Conservation (phyloP, 2,888 invertebrate genomes). For the Ethmia dodecea region DNA sequence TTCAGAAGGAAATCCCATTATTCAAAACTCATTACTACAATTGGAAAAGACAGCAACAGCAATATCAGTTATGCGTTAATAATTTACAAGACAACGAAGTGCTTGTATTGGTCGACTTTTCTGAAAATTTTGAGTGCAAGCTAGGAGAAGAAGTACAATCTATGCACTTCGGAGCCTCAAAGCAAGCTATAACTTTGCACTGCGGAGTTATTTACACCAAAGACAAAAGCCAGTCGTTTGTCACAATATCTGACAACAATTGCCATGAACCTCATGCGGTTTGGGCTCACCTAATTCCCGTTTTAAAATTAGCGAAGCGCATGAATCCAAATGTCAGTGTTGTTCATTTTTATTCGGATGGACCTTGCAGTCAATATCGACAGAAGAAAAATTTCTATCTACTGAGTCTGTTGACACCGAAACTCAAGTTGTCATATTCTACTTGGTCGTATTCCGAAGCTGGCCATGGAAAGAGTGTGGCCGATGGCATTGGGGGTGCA, state of each 20-base stretch:
- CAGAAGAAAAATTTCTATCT: constrained; percentile 25
- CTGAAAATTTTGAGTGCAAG: not conserved
- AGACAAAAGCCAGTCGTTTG: constrained; percentile 7
- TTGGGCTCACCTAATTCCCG: constrained; percentile 20
- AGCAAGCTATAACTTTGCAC: not conserved
- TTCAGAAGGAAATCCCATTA: constrained; percentile 7
- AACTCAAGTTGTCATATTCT: constrained; percentile 15
- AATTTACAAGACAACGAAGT: not conserved
- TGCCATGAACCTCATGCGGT: not conserved
- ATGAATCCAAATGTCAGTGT: constrained; percentile 12
- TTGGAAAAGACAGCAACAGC: not conserved
- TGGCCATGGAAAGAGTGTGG: constrained; percentile 18
- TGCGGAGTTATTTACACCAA: constrained; percentile 6
- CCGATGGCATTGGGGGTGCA: constrained; percentile 17
- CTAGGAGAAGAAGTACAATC: not conserved
- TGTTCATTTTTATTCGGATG: constrained; percentile 25
- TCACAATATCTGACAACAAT: not conserved
- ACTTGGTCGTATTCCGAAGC: constrained; percentile 26
- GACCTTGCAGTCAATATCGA: constrained; percentile 23
- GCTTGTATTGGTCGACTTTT: constrained; percentile 8
- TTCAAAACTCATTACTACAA: constrained; percentile 1
- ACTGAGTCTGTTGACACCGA: constrained; percentile 14
- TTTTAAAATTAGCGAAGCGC: constrained; percentile 17
- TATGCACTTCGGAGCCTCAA: not conserved
- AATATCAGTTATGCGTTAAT: not conserved